Conservation (phyloP, 2,797 vertebrate species). For the Amblyraja radiata region DNA sequence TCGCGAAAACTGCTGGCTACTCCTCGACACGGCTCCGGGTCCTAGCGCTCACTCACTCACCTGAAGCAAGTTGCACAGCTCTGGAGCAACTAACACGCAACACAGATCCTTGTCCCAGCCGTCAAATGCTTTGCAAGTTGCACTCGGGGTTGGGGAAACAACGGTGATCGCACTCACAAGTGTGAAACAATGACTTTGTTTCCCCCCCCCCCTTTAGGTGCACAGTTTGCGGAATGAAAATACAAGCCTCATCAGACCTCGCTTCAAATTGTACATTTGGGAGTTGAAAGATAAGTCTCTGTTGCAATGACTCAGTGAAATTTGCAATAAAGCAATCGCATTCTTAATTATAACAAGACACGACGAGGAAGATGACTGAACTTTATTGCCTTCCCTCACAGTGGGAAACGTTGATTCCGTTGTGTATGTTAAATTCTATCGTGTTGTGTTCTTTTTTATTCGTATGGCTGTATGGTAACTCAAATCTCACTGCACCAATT, state of each 20-base stretch:
- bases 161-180: background rate
- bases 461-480: no score
- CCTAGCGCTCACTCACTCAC: slow-evolving; percentile 23
- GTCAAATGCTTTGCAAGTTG: background rate
- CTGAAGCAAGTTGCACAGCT: background rate
- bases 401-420: no score
- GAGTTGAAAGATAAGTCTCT: background rate
- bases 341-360: background rate
- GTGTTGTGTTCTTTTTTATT: no score
- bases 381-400: no score
- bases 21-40: background rate
- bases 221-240: background rate
- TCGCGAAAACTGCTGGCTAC: slow-evolving; percentile 13
- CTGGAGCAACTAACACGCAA: background rate
- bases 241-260: background rate
- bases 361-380: no score
- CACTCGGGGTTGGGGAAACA: background rate
- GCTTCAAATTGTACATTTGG: background rate
- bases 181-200: background rate
- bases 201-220: background rate
- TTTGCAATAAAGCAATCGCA: background rate
- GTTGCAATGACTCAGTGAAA: background rate
- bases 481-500: no score
- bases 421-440: no score
- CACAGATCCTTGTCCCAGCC: no score